phyloP scores from a whole-genome alignment of 64 coral and sea anemone species.

The Stylophora pistillata region DNA sequence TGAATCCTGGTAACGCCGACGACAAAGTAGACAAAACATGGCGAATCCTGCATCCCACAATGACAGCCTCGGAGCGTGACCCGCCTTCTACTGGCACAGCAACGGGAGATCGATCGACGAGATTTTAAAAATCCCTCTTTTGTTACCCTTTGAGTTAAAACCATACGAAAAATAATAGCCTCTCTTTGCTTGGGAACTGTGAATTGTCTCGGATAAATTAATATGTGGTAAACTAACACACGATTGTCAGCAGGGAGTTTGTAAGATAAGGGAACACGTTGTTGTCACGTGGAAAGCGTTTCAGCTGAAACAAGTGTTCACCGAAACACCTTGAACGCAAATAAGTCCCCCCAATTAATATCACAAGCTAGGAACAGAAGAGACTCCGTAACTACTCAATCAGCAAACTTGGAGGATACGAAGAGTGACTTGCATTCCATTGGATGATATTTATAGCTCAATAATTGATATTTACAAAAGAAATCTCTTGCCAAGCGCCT shows the following conservation, averaged over 20 bases:
- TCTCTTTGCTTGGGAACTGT: neutral
- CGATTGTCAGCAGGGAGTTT: neutral
- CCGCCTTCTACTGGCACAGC: neutral
- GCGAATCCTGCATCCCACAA: neutral
- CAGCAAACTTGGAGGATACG: neutral
- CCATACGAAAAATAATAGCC: neutral
- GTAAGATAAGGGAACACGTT: neutral
- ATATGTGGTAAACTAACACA: neutral
- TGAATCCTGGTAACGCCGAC: too few species aligned
- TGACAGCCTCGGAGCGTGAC: neutral
- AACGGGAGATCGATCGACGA: neutral
- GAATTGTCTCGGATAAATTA: neutral
- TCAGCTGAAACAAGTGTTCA: neutral
- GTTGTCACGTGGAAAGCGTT: neutral
- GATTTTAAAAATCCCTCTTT: neutral
- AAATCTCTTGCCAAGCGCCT: conserved; percentile 22
- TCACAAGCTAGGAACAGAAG: neutral
- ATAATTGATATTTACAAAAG: conserved; percentile 20
- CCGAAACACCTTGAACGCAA: neutral
- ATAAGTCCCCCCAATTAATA: neutral
- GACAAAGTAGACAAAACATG: too few species aligned
- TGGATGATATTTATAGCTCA: conserved; percentile 25
- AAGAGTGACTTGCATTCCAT: neutral
- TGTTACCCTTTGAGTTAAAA: neutral
- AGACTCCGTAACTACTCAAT: neutral